Conservation (phyloP, 2,888 invertebrate species). For the Eurois occulta region DNA sequence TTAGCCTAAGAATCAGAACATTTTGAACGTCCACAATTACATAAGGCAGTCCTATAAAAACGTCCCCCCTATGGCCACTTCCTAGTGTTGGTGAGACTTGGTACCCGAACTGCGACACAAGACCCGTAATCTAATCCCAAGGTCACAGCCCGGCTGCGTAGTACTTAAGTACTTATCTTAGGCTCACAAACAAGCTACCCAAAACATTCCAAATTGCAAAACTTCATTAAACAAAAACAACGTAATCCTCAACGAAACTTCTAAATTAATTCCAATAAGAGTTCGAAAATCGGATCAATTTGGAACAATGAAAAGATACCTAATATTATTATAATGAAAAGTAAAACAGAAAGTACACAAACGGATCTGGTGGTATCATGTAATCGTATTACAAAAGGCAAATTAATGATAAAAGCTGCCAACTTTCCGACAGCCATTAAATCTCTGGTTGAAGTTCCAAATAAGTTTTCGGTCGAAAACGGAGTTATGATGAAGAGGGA, state of each 20-base stretch:
- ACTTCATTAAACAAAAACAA: conserved; percentile 61
- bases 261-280: conserved; percentile 65
- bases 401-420: conserved; percentile 76
- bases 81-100: background rate
- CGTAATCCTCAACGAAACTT: conserved; percentile 53
- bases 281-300: conserved; percentile 66
- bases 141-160: background rate
- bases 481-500: conserved; percentile 67
- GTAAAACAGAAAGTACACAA: conserved; percentile 72
- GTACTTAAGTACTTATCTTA: conserved; percentile 12
- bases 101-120: background rate
- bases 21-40: background rate
- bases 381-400: conserved; percentile 77
- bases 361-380: conserved; percentile 70
- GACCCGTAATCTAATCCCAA: conserved; percentile 27
- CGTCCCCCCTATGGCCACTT: background rate
- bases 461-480: conserved; percentile 65
- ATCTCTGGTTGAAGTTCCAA: conserved; percentile 66
- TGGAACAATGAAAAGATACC: conserved; percentile 63
- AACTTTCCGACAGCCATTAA: conserved; percentile 73
- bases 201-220: conserved; percentile 53
- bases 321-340: conserved; percentile 70
- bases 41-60: background rate
- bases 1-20: too few relatives aligned
- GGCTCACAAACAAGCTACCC: conserved; percentile 42